phyloP scores from a whole-genome alignment of 2,888 invertebrate species.

The Chloromyia formosa region DNA sequence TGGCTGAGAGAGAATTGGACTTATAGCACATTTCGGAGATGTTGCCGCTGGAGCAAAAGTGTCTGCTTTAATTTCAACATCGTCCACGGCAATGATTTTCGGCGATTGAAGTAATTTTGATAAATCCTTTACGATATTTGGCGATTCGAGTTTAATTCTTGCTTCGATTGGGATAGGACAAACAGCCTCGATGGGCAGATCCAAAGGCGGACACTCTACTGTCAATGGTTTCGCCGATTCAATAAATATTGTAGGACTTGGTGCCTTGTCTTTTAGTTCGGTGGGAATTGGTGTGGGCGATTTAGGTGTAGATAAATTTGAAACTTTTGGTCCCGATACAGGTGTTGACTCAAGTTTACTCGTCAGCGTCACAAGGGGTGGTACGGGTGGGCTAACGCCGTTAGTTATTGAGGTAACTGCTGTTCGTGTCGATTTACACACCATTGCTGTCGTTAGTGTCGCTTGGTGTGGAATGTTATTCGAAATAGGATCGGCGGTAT shows the following conservation, averaged over 20 bases:
- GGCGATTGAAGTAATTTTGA: constrained; percentile 58
- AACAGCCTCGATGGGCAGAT: not conserved
- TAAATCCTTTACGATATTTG: constrained; percentile 61
- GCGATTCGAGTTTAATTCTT: constrained; percentile 55
- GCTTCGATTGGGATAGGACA: not conserved
- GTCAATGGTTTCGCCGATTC: constrained; percentile 40
- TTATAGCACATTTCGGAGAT: constrained; percentile 65
- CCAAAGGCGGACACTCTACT: constrained; percentile 28
- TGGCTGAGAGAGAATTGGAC: constrained; percentile 82
- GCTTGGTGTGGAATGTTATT: constrained; percentile 43
- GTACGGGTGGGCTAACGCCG: constrained; percentile 44
- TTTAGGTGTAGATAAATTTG: constrained; percentile 34
- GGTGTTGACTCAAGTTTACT: constrained; percentile 54
- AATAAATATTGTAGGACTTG: constrained; percentile 55
- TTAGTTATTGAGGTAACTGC: constrained; percentile 48
- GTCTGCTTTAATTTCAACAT: constrained; percentile 57
- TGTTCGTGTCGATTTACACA: constrained; percentile 47
- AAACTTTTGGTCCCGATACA: constrained; percentile 19
- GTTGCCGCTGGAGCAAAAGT: not conserved
- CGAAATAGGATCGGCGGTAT: constrained; percentile 45
- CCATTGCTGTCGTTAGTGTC: constrained; percentile 38
- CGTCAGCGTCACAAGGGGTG: constrained; percentile 46
- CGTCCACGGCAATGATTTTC: constrained; percentile 63
- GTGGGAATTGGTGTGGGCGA: constrained; percentile 47
- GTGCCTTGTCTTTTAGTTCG: constrained; percentile 25